These are phyloP conservation scores for Pocota personata DNA, from an alignment of 2,888 invertebrate species.

Conservation along the genomic window DNA sequence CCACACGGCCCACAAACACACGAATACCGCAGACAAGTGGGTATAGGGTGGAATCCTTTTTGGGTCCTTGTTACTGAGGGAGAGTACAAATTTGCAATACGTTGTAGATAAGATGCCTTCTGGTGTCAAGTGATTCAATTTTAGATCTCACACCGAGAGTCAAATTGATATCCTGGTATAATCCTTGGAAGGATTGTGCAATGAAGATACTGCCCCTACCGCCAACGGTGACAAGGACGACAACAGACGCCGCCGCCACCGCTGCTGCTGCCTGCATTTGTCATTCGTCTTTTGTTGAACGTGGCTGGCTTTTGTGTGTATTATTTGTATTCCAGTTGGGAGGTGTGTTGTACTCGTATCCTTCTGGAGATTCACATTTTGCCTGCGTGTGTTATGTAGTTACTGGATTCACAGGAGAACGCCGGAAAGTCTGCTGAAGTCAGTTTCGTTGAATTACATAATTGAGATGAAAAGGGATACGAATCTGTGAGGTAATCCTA, in stretches of 20 bases:
- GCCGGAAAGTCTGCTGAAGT: background rate
- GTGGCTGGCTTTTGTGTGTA: background rate
- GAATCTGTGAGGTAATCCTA: background rate
- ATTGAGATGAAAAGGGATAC: conserved; percentile 13
- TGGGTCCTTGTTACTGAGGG: background rate
- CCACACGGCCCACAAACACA: background rate
- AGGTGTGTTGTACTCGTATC: background rate
- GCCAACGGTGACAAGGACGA: background rate
- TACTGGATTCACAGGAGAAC: background rate
- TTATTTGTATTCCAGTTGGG: background rate
- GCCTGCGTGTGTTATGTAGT: background rate
- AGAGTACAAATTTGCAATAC: background rate
- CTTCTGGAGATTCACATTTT: background rate
- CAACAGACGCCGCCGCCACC: background rate
- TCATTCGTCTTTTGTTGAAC: background rate
- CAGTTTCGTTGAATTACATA: conserved; percentile 6
- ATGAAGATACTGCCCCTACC: background rate
- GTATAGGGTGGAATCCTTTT: background rate
- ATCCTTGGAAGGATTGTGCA: background rate
- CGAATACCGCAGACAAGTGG: background rate
- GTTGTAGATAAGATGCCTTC: conserved; percentile 30
- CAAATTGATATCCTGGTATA: conserved; percentile 20
- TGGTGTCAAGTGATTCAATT: conserved; percentile 56
- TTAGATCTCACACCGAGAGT: conserved; percentile 20
- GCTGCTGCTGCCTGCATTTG: background rate